Conservation (phyloP, 1,140 invertebrate species). For the Vanessa atalanta region DNA sequence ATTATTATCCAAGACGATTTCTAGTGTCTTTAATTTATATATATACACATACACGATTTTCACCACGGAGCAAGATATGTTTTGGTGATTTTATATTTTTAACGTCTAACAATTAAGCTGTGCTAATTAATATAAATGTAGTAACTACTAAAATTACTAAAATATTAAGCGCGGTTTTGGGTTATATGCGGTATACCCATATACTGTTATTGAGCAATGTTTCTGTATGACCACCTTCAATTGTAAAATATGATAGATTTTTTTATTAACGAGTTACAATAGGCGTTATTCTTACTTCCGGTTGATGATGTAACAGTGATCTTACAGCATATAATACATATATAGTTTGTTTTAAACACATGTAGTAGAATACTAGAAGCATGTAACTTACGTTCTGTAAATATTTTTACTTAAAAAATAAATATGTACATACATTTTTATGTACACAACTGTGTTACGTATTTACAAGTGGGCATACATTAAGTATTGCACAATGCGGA, state of each 20-base stretch:
- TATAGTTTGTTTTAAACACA: background rate
- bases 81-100: no score
- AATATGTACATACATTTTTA: constrained; percentile 43
- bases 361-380: background rate
- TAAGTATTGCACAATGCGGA: constrained; percentile 20
- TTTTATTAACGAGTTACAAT: background rate
- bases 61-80: no score
- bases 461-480: constrained; percentile 9
- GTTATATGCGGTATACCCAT: background rate
- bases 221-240: background rate
- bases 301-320: background rate
- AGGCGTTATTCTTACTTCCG: background rate
- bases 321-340: no score
- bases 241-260: background rate
- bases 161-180: background rate
- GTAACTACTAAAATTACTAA: background rate
- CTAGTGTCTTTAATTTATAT: background rate
- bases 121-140: no score
- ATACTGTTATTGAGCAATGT: background rate
- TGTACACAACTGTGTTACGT: constrained; percentile 25
- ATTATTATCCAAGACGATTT: constrained; percentile 4
- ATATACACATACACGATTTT: no score
- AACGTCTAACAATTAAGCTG: no score
- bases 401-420: background rate
- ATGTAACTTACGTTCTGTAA: background rate